Base-by-base conservation (phyloP, 2,888 invertebrate genomes). In the Iselma pallidipennis region DNA sequence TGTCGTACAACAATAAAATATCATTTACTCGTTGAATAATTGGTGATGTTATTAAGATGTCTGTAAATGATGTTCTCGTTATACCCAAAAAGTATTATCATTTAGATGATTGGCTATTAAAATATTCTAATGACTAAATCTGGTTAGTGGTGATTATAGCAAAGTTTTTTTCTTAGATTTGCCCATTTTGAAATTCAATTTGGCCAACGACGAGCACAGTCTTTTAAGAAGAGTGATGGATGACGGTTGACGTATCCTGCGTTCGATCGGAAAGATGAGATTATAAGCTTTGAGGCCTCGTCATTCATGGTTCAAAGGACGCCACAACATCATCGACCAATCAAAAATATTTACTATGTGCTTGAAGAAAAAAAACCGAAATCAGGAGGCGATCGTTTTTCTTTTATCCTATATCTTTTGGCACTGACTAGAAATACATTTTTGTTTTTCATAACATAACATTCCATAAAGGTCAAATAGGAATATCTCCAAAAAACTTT, bases 251-350 rank as follows among this genome's bases (percentile, higher is more conserved):
- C 31, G 29, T 31, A 52, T 31, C 31, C n/a, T 16, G 16, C 29
- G 10, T 52, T 52, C 23, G 52, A 52, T 52, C 52, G 52, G 23
- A 33, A 52, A 52, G 52, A 52, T 52, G 52, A 52, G 52, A 52
- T 52, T 52, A 52, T 52, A 33, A 52, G 52, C 45, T 45, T 45
- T 33, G 1, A 21, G 51, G 51, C 12, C 16, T 21, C 31, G 31
- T 52, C 31, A 52, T 52, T 52, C 52, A 52, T 19, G 31, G 52
- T 52, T 52, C 21, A 33, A 21, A 52, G 29, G 52, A 52, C 26
- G 52, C 52, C 52, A 52, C 19, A 31, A 52, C 29, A 52, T 52
- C 31, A 33, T 31, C 52, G 19, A 52, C 52, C 31, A 52, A 52
- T 52, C 52, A 19, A 29, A 52, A 31, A 28, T 52, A 45, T 21